Conservation (phyloP, 2,113 vertebrate genomes). For the Illadopsis cleaveri region DNA sequence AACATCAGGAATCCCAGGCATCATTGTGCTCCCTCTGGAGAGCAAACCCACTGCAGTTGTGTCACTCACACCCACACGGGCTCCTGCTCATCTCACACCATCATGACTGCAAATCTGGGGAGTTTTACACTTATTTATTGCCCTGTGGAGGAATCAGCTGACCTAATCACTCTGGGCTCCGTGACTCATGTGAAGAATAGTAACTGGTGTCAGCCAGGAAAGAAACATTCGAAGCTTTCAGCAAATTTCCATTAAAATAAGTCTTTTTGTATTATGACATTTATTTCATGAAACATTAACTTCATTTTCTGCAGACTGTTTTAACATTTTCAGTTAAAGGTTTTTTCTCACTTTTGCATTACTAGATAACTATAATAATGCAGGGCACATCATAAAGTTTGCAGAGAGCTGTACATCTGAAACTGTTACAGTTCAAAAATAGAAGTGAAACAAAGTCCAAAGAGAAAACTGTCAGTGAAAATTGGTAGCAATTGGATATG, state of each 20-base stretch:
- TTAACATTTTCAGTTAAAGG: slow-evolving; percentile 32
- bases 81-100: not conserved
- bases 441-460: slow-evolving; percentile 45
- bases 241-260: slow-evolving; percentile 2
- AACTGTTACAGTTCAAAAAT: slow-evolving; percentile 27
- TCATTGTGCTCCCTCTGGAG: not conserved
- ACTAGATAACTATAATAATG: slow-evolving; percentile 36
- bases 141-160: not conserved
- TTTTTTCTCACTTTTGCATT: slow-evolving; percentile 11
- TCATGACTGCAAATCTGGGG: not conserved
- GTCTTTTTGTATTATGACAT: not conserved
- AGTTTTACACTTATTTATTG: not conserved
- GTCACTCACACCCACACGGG: not conserved
- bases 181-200: not conserved
- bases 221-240: not conserved
- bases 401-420: slow-evolving; percentile 12
- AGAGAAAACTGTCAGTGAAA: slow-evolving; percentile 53
- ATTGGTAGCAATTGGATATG: slow-evolving; percentile 63
- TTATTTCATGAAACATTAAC: slow-evolving; percentile 55
- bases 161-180: not conserved
- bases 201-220: not conserved
- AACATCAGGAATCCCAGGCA: not conserved
- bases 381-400: slow-evolving; percentile 44
- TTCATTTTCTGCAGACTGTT: slow-evolving; percentile 26
- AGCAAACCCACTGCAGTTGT: not conserved